Evolutionary conservation across 1,140 invertebrate species (phyloP).

Genomic region (Calliopsis andreniformis): DNA sequence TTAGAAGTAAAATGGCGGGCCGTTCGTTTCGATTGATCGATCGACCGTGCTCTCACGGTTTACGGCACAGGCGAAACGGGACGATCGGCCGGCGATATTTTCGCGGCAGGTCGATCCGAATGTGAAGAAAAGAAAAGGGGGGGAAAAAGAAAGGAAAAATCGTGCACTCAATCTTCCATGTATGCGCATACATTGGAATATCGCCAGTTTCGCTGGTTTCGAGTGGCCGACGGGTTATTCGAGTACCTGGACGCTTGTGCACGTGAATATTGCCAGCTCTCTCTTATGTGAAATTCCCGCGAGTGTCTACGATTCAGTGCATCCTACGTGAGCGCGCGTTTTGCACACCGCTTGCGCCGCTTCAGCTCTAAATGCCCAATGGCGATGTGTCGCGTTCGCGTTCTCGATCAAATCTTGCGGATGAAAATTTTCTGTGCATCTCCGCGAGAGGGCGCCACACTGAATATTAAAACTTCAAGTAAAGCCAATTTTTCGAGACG

Average conservation of each 20-base stretch:
- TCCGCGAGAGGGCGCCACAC: background rate
- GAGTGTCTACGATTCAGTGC: slow-evolving; percentile 57
- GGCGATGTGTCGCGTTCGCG: slow-evolving; percentile 28
- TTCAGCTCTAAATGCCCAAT: slow-evolving; percentile 31
- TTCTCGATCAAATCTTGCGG: slow-evolving; percentile 28
- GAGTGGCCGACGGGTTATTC: slow-evolving; percentile 64
- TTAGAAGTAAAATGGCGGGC: background rate
- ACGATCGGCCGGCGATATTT: slow-evolving; percentile 52
- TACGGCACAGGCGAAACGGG: slow-evolving; percentile 30
- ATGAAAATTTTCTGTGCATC: background rate
- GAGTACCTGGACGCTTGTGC: slow-evolving; percentile 51
- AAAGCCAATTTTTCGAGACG: no score
- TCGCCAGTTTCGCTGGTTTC: slow-evolving; percentile 71
- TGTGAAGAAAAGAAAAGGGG: slow-evolving; percentile 35
- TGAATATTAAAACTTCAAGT: no score
- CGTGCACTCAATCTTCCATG: slow-evolving; percentile 65
- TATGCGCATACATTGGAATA: slow-evolving; percentile 70
- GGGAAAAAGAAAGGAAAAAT: slow-evolving; percentile 20
- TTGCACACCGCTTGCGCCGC: slow-evolving; percentile 24
- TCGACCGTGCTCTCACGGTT: slow-evolving; percentile 19
- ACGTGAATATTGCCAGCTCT: slow-evolving; percentile 53
- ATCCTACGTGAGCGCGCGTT: slow-evolving; percentile 32
- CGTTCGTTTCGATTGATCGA: background rate
- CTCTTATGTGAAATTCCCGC: slow-evolving; percentile 56
- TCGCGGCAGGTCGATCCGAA: slow-evolving; percentile 43